Evolutionary conservation across 2,888 invertebrate species (phyloP).

Genomic region (Cremastinae sp.): DNA sequence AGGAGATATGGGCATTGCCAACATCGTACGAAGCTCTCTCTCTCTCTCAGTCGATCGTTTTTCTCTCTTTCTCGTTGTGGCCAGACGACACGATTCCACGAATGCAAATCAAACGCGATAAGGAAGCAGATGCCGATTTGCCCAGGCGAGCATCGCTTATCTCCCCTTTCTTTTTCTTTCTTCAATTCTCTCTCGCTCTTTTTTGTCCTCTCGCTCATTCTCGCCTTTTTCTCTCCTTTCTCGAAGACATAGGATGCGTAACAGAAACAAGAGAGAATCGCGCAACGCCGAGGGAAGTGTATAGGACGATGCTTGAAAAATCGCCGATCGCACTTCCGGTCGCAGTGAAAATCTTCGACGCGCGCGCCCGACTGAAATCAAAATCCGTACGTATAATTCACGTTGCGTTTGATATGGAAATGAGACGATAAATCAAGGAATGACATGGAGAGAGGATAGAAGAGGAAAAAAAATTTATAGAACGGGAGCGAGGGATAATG

Average conservation of each 20-base stretch:
- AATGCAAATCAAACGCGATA: constrained; percentile 67
- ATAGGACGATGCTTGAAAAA: constrained; percentile 13
- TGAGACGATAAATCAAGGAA: constrained; percentile 78
- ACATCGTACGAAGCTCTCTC: constrained; percentile 31
- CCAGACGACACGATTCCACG: constrained; percentile 55
- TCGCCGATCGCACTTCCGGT: constrained; percentile 19
- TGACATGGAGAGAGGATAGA: constrained; percentile 63
- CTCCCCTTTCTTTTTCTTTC: constrained; percentile 6
- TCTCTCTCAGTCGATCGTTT: constrained; percentile 1
- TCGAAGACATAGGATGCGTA: constrained; percentile 45
- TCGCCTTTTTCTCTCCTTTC: constrained; percentile 11
- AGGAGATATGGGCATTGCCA: constrained; percentile 47
- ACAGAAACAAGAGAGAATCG: constrained; percentile 53
- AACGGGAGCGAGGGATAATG: constrained; percentile 39
- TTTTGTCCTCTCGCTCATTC: too few relatives aligned
- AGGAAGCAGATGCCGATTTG: constrained; percentile 66
- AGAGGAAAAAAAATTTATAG: constrained; percentile 19
- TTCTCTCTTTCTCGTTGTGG: constrained; percentile 32
- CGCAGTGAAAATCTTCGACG: constrained; percentile 31
- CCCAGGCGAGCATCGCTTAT: constrained; percentile 45
- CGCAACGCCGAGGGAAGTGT: background rate
- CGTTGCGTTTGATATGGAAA: constrained; percentile 71
- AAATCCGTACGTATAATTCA: constrained; percentile 30
- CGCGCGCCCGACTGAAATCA: constrained; percentile 15
- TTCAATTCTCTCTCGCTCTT: constrained; percentile 18